Evolutionary conservation across 1,140 invertebrate species (phyloP).

Genomic region (Cyclina sinensis): DNA sequence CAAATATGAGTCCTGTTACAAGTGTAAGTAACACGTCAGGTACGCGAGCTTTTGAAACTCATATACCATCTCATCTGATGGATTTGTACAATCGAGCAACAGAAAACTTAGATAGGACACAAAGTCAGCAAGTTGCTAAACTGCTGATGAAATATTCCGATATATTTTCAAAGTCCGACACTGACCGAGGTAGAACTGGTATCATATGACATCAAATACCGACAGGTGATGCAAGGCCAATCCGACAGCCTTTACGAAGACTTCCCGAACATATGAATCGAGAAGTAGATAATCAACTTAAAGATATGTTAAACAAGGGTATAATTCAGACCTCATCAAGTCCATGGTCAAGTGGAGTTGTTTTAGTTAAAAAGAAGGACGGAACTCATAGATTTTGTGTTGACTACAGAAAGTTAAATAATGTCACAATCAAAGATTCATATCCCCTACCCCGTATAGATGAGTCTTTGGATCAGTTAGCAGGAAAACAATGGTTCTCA

Average conservation of each 20-base stretch:
- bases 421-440: conserved; percentile 16
- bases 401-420: conserved; percentile 19
- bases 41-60: no score
- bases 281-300: background rate
- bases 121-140: background rate
- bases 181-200: background rate
- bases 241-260: background rate
- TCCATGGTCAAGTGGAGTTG: background rate
- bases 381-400: conserved; percentile 15
- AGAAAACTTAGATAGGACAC: background rate
- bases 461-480: conserved; percentile 30
- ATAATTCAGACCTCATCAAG: background rate
- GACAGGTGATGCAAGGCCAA: conserved; percentile 28
- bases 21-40: background rate
- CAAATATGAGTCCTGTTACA: background rate
- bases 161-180: background rate
- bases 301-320: no score
- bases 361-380: conserved; percentile 35
- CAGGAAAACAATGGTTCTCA: conserved; percentile 8
- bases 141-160: background rate
- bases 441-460: conserved; percentile 21
- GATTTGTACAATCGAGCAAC: background rate
- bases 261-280: background rate
- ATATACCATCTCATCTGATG: background rate
- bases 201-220: conserved; percentile 10